Evolutionary conservation across 2,888 invertebrate species (phyloP), one percentile per base, ranked within the genome.

Genomic region (Metallyticus violacea): DNA sequence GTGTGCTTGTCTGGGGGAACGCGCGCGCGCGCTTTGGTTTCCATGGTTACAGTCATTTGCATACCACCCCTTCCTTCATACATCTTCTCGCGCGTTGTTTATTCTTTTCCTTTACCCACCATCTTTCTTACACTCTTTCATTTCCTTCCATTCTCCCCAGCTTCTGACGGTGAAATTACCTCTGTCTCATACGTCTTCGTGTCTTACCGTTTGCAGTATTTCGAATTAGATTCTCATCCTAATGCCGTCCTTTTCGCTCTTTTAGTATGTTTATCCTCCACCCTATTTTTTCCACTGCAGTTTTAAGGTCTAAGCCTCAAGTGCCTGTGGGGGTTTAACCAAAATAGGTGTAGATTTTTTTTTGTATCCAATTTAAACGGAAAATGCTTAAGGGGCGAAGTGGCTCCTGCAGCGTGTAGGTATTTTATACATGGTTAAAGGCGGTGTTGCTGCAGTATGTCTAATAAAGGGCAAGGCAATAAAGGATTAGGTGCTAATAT

Each of bases 11-110:
- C 29, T 29, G 81, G n/a, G 6, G 29, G 29, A 30, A 15, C 82
- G 27, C 82, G 76, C 82, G 27, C 76, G 62, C 25, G 29, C 27
- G 29, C 81, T 76, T 81, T 76, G 82, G 86, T 86, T 86, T 7
- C 86, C 86, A 86, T 86, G 82, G 86, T 77, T 82, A 86, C 86
- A 25, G 76, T 7, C 62, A 86, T 86, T 86, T 86, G 86, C 86
- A 86, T 86, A 86, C 29, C 83, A 78, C 28, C 81, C 79, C 77
- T 76, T 77, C 28, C 77, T 28, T 77, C 40, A 62, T 62, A 62
- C 40, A 22, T 62, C 40, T 62, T 62, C 40, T 62, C 40, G 40
- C 40, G 40, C 40, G 40, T 62, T 62, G 40, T 62, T 62, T 62
- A 62, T 62, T 62, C 40, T 62, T 62, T 62, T 62, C 40, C 40